Evolutionary conservation across 2,888 invertebrate genomes (phyloP), one percentile per base, ranked within the genome.

Genomic region (Fragum sueziense): DNA sequence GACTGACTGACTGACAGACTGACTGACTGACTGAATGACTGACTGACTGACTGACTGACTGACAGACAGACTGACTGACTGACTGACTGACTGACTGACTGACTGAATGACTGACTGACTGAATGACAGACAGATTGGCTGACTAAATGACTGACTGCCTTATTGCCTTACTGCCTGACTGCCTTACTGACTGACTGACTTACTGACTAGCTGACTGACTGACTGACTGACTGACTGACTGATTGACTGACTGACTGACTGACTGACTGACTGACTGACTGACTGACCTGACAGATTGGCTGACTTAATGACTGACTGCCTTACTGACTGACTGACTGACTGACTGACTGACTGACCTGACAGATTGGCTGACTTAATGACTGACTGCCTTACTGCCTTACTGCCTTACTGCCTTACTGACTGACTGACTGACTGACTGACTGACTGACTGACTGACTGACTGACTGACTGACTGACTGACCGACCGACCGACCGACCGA

Each of bases 401-500:
- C 41, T 41, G 17, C 9, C 41, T 41, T 41, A 41, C 41, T 41
- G 41, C 9, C 41, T 41, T 11, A 41, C 41, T 41, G 41, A 17
- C 41, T 41, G 41, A 17, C 17, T 17, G 17, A 41, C 41, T 41
- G 41, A 17, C 41, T 41, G 41, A 14, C 62, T 25, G 41, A 17
- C 17, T 9, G 17, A 41, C 9, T 57, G 57, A n/a, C 57, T 57
- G 25, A 57, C n/a, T n/a, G 22, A n/a, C 57, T 57, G n/a, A 9
- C 57, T 57, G 9, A n/a, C 57, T 57, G 62, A 29, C 62, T 62
- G 29, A 62, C 62, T 62, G 29, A 62, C n/a, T n/a, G n/a, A n/a
- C n/a, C n/a, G n/a, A n/a, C n/a, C n/a, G n/a, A n/a, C n/a, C n/a
- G n/a, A n/a, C n/a, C n/a, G n/a, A n/a, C n/a, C n/a, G n/a, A n/a